Evolutionary conservation across 2,113 vertebrate species (phyloP).

Genomic region (Phylloscopus trochilus): DNA sequence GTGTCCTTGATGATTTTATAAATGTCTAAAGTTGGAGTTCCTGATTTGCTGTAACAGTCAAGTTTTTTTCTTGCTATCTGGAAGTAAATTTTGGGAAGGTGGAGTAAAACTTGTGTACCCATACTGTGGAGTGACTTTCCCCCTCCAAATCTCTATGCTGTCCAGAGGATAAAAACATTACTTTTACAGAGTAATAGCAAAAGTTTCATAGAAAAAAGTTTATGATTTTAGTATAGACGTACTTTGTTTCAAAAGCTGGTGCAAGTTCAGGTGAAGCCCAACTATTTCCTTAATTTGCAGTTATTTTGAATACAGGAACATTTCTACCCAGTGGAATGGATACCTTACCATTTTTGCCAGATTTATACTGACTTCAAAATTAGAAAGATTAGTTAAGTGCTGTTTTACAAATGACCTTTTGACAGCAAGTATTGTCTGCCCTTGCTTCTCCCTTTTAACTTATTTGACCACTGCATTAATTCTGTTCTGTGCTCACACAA

Average conservation of each 20-base stretch:
- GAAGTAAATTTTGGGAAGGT: background rate
- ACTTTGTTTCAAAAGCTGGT: background rate
- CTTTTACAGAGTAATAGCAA: background rate
- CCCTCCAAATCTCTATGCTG: background rate
- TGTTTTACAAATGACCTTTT: background rate
- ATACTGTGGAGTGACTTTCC: background rate
- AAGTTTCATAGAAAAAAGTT: background rate
- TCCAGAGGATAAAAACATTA: background rate
- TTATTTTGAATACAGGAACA: background rate
- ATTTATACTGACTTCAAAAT: background rate
- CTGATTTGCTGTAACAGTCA: background rate
- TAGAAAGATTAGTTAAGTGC: background rate
- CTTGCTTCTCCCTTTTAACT: background rate
- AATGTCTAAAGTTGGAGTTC: background rate
- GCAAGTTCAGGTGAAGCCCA: background rate
- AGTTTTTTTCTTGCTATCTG: background rate
- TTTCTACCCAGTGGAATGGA: background rate
- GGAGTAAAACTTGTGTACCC: accelerated
- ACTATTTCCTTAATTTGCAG: background rate
- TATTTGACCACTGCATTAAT: background rate
- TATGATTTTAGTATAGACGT: background rate
- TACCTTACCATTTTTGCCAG: background rate
- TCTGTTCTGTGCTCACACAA: background rate
- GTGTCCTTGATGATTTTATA: background rate
- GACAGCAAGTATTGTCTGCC: background rate